These are phyloP conservation scores for Thecophora atra DNA, from an alignment of 2,888 invertebrate species.

Conservation along the genomic window DNA sequence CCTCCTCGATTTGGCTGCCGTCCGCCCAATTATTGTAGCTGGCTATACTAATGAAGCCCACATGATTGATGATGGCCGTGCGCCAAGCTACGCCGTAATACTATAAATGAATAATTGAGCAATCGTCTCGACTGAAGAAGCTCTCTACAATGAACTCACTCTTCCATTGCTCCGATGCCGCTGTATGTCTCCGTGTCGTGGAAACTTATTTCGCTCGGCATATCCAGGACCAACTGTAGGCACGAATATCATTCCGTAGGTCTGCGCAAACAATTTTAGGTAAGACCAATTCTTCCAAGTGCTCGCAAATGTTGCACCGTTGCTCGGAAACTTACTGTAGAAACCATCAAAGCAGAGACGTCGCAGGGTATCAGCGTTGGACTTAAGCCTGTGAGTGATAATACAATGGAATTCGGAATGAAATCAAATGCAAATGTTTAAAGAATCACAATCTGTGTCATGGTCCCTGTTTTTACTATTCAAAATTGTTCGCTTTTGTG, in stretches of 20 bases:
- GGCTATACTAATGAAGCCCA: conserved; percentile 72
- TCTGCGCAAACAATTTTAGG: conserved; percentile 69
- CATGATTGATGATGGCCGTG: conserved; percentile 69
- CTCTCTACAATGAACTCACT: conserved; percentile 49
- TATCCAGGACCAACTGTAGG: conserved; percentile 79
- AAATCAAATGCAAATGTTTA: too few species aligned
- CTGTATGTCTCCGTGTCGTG: conserved; percentile 62
- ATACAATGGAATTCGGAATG: too few species aligned
- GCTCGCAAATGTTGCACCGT: conserved; percentile 74
- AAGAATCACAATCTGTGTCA: too few species aligned
- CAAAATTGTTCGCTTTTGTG: too few species aligned
- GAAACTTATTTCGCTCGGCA: conserved; percentile 71
- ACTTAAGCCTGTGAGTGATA: conserved; percentile 55
- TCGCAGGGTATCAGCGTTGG: conserved; percentile 68
- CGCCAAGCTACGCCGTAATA: conserved; percentile 75
- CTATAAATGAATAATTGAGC: conserved; percentile 44
- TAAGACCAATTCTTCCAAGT: conserved; percentile 72
- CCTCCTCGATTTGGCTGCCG: conserved; percentile 79
- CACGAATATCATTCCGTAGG: conserved; percentile 72
- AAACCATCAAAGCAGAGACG: conserved; percentile 71
- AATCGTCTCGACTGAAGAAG: background rate
- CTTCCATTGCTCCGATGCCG: conserved; percentile 64
- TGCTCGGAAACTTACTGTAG: conserved; percentile 74
- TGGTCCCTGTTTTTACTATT: too few species aligned
- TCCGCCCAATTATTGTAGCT: conserved; percentile 82